A percentile compares a stretch with the other conserved stretches of the same genome.
Evolutionary conservation across 1,140 invertebrate genomes (phyloP).

Genomic region (Forficula auricularia): DNA sequence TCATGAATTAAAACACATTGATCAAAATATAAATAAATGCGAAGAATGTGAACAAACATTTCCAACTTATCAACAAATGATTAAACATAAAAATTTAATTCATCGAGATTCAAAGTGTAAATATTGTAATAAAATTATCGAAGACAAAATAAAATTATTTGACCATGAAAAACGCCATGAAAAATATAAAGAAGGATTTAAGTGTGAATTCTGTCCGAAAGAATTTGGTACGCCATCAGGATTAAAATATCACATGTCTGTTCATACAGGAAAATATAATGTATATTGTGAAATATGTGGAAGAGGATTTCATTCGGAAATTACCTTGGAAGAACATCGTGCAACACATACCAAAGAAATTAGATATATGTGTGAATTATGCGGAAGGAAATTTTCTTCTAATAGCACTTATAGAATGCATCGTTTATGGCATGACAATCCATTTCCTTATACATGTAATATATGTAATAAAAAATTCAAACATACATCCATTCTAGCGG

Average conservation of each 20-base stretch:
- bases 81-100: constrained; percentile 4
- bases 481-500: constrained; percentile 10
- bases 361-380: constrained; percentile 10
- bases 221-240: constrained; percentile 8
- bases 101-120: constrained; percentile 10
- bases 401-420: constrained; percentile 11
- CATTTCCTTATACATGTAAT: constrained; percentile 10
- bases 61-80: constrained; percentile 1
- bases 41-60: constrained; percentile 9
- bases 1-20: constrained; percentile 7
- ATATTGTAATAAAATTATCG: constrained; percentile 9
- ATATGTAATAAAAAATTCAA: constrained; percentile 9
- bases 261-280: constrained; percentile 10
- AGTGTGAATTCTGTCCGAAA: constrained; percentile 6
- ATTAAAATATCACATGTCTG: constrained; percentile 9
- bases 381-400: constrained; percentile 10
- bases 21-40: constrained; percentile 5
- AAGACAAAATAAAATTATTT: constrained; percentile 4
- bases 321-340: constrained; percentile 9
- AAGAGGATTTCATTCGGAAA: constrained; percentile 9
- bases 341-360: constrained; percentile 11
- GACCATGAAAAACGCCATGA: constrained; percentile 10
- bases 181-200: constrained; percentile 4
- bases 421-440: constrained; percentile 10
- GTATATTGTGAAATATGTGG: constrained; percentile 10